These are phyloP conservation scores for Teleopsis dalmanni DNA, from an alignment of 1,140 invertebrate species.

Conservation along the genomic window DNA sequence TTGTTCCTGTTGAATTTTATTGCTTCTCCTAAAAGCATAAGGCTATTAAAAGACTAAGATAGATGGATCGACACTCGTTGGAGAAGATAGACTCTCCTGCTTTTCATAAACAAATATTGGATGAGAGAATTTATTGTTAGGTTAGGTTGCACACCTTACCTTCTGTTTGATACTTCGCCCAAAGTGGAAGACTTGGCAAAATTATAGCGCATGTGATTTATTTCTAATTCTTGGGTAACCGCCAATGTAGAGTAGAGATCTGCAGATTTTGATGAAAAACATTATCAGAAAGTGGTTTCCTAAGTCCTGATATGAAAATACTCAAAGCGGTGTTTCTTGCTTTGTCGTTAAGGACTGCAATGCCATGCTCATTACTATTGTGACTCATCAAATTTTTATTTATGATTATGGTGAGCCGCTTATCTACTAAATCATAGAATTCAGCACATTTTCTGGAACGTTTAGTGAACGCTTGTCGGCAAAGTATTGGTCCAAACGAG, in stretches of 20 bases:
- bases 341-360: background rate
- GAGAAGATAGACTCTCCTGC: no score
- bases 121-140: no score
- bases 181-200: background rate
- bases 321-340: background rate
- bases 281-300: background rate
- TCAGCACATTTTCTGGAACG: background rate
- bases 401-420: background rate
- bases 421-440: background rate
- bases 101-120: no score
- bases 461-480: background rate
- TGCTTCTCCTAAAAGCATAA: no score
- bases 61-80: no score
- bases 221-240: background rate
- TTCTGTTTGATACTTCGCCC: background rate
- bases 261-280: background rate
- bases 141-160: no score
- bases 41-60: no score
- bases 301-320: slow-evolving; percentile 2
- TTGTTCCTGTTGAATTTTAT: no score
- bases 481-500: slow-evolving; percentile 7
- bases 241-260: slow-evolving; percentile 1
- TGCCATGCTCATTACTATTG: background rate
- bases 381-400: background rate
- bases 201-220: background rate